Evolutionary conservation across 92 coral and sea anemone genomes (phyloP).

Genomic region (Pocillopora grandis): DNA sequence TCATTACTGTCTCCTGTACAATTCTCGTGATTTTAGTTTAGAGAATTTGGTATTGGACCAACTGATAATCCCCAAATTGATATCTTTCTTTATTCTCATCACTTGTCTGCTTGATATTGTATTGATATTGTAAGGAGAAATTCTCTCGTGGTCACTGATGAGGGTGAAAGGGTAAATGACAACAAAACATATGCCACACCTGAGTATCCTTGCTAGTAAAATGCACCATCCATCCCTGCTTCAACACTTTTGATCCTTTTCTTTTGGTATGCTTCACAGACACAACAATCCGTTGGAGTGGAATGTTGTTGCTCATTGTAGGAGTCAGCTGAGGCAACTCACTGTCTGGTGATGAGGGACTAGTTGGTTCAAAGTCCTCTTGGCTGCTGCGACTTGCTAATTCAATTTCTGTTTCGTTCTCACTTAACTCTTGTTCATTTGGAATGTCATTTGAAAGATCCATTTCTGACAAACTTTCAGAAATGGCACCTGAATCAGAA

Average conservation of each 20-base stretch:
- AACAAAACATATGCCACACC: constrained; percentile 31
- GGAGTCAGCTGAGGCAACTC: constrained; percentile 71
- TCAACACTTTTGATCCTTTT: constrained; percentile 92
- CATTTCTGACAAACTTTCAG: constrained; percentile 85
- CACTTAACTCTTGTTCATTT: constrained; percentile 65
- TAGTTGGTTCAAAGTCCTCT: constrained; percentile 73
- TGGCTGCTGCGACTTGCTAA: constrained; percentile 71
- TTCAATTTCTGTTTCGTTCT: constrained; percentile 60
- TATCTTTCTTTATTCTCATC: too few relatives aligned
- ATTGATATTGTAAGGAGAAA: too few relatives aligned
- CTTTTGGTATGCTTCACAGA: constrained; percentile 98
- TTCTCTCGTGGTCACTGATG: background rate
- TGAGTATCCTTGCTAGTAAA: constrained; percentile 92
- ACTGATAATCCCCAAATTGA: too few relatives aligned
- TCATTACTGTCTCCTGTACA: too few relatives aligned
- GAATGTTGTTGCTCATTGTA: constrained; percentile 83
- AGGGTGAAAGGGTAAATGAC: background rate
- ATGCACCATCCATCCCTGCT: constrained; percentile 99
- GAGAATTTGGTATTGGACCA: too few relatives aligned
- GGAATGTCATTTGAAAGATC: constrained; percentile 70
- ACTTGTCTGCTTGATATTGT: too few relatives aligned
- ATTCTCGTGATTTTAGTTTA: too few relatives aligned
- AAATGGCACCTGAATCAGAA: constrained; percentile 69
- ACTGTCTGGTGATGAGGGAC: constrained; percentile 69
- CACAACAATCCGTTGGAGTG: constrained; percentile 92